Evolutionary conservation across 2,888 invertebrate genomes (phyloP), one percentile per base, ranked within the genome.

Genomic region (Cerceris ruficornis): DNA sequence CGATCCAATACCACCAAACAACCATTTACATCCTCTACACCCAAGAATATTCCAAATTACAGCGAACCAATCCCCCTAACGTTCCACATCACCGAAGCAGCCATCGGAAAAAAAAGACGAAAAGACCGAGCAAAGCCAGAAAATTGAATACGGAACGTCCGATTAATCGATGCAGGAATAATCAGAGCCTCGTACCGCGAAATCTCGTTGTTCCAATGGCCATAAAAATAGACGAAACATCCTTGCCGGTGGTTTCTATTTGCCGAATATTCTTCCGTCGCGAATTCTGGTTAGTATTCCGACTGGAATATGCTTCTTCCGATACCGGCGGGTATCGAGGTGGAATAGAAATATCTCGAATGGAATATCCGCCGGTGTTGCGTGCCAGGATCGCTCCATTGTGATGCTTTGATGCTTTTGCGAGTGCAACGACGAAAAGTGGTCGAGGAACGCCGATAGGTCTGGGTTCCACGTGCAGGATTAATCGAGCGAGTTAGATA

Each of bases 261-360:
- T 11, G 39, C 15, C 58, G 14, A 13, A 17, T 11, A 4, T 39
- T 9, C n/a, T 60, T 39, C 50, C 39, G 13, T 39, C 50, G 41
- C 55, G 49, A 50, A 28, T 41, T 57, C 77, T 66, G 61, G 69
- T 69, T 77, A 69, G 61, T 77, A 77, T 75, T 69, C 69, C 61
- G 52, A 28, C 17, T 52, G 43, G 55, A 52, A 65, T 43, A 17
- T 46, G 72, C 39, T n/a, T 41, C 64, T 42, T 55, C 14, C 61
- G n/a, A 50, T 50, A 13, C 42, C 15, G 52, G 43, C 14, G 17
- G 13, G 9, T n/a, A 46, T n/a, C 54, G 46, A 50, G 50, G n/a
- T n/a, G 69, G 75, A 46, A 46, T 55, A 50, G 69, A 69, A 69
- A 69, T 69, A 42, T 54, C 49, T 41, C n/a, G 13, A 43, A 52